Evolutionary conservation across 2,797 vertebrate genomes (phyloP).

Genomic region (Micromesistius poutassou): DNA sequence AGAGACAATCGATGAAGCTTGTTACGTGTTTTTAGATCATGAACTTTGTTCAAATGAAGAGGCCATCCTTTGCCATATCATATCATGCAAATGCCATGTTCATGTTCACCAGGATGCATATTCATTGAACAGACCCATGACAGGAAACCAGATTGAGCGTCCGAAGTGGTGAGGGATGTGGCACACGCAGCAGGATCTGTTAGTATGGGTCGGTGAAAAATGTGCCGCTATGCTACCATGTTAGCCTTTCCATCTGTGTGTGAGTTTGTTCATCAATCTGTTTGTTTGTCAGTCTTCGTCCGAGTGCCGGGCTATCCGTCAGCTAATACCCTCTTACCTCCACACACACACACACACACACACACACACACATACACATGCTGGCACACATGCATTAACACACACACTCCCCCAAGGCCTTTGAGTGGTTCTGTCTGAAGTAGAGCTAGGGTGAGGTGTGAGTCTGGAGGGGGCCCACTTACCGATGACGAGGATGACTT

Average conservation of each 20-base stretch:
- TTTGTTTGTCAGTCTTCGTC: background rate
- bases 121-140: too few relatives aligned
- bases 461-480: conserved; percentile 36
- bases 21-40: too few relatives aligned
- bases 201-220: too few relatives aligned
- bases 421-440: background rate
- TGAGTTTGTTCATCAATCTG: background rate
- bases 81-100: too few relatives aligned
- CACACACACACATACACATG: background rate
- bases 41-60: too few relatives aligned
- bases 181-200: too few relatives aligned
- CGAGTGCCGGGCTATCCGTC: background rate
- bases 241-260: background rate
- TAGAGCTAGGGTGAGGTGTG: background rate
- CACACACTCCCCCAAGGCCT: background rate
- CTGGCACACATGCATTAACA: too few relatives aligned
- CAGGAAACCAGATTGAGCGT: too few relatives aligned
- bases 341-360: background rate
- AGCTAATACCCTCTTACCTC: background rate
- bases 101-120: too few relatives aligned
- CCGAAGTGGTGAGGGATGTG: too few relatives aligned
- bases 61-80: too few relatives aligned
- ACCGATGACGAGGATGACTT: conserved; percentile 97
- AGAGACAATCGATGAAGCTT: background rate
- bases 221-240: too few relatives aligned